Evolutionary conservation across 2,888 invertebrate genomes (phyloP).

Genomic region (Ypsolopha sequella): DNA sequence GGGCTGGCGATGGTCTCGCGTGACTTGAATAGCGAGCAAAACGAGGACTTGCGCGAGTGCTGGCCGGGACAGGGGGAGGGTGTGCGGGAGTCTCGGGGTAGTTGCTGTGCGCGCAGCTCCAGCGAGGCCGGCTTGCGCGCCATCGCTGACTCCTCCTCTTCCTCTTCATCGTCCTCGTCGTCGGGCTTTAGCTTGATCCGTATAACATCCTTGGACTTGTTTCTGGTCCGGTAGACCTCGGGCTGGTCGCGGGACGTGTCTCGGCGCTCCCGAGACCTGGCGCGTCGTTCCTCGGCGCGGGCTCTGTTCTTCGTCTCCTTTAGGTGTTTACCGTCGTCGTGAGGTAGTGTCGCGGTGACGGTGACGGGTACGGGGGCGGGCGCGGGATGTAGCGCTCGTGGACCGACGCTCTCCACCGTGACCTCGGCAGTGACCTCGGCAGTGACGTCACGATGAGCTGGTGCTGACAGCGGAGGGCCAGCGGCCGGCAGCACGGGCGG

Average conservation of each 20-base stretch:
- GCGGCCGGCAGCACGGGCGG: background rate
- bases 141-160: slow-evolving; percentile 32
- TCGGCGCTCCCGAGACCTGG: slow-evolving; percentile 34
- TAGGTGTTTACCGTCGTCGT: slow-evolving; percentile 33
- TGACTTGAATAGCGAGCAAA: slow-evolving; percentile 83
- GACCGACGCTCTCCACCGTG: slow-evolving; percentile 30
- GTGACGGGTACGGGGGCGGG: slow-evolving; percentile 11
- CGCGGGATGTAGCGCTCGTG: background rate
- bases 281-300: slow-evolving; percentile 35
- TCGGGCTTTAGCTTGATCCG: slow-evolving; percentile 79
- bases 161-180: slow-evolving; percentile 42
- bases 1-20: slow-evolving; percentile 76
- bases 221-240: slow-evolving; percentile 38
- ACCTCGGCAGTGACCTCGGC: slow-evolving; percentile 37
- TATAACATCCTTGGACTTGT: slow-evolving; percentile 53
- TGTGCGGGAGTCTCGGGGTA: slow-evolving; percentile 41
- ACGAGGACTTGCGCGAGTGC: slow-evolving; percentile 83
- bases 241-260: slow-evolving; percentile 32
- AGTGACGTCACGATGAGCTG: slow-evolving; percentile 7
- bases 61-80: slow-evolving; percentile 77
- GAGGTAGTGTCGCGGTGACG: slow-evolving; percentile 7
- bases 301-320: slow-evolving; percentile 42
- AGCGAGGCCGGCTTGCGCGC: slow-evolving; percentile 72
- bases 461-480: slow-evolving; percentile 4
- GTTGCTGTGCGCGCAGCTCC: slow-evolving; percentile 41